Base-by-base conservation (phyloP, 2,113 vertebrate species). In the Meleagris gallopavo region DNA sequence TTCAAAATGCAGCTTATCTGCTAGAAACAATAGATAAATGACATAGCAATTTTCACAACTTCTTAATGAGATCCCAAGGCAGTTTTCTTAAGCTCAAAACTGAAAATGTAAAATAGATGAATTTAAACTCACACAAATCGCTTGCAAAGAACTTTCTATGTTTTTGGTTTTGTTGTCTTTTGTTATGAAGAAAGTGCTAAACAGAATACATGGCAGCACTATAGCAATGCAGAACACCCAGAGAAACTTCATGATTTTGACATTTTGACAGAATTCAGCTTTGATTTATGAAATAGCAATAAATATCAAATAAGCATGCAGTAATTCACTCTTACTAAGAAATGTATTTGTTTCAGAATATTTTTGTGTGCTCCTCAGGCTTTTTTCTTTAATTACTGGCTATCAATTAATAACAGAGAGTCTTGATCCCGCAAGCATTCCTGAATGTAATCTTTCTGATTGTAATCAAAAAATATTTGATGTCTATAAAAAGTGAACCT, bases 31-130 rank as follows among this genome's bases (percentile, higher is more conserved):
- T 6, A 97, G 93, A 96, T 62, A 97, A 94, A 95, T 93, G 90
- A 95, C 95, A 97, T 96, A 96, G 77, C 91, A 96, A 96, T 95
- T 95, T 95, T 97, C 89, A 75, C 82, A 95, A 58, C 86, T 93
- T 95, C 78, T 92, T 98, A 97, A 97, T 97, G 96, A 97, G 95
- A 95, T 94, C 94, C 96, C 97, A 94, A 77, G 94, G 81, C 95
- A 95, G 34, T 84, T 91, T 48, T 89, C 83, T 80, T 86, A 27
- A 93, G 67, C 69, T 96, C 86, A 80, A 96, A 97, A 93, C 77
- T 46, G 52, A 94, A 96, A 93, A 60, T 75, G 41, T 90, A 91
- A 90, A 96, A 91, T 48, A 91, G 38, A 93, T 96, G 82, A 96
- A 95, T 88, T 97, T 90, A 96, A 94, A 96, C 77, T 65, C 40